Conservation (phyloP, 2,888 invertebrate species). For the Pammene fasciana region DNA sequence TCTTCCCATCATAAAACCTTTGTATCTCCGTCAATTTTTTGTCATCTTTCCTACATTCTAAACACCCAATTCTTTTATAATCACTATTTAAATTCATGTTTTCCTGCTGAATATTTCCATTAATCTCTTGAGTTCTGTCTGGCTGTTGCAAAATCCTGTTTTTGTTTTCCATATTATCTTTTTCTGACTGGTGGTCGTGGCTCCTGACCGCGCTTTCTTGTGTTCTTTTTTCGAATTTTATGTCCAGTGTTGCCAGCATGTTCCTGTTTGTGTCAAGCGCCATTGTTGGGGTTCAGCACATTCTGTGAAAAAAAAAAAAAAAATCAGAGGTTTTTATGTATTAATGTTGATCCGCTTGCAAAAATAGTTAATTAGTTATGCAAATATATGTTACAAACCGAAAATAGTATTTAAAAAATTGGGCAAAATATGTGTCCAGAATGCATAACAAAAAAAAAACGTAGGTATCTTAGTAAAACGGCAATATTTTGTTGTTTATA, state of each 20-base stretch:
- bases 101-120: not conserved
- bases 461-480: no score
- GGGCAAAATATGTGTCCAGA: no score
- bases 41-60: slow-evolving; percentile 43
- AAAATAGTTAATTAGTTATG: no score
- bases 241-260: slow-evolving; percentile 9
- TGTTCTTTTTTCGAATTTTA: slow-evolving; percentile 9
- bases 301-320: slow-evolving; percentile 30
- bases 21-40: slow-evolving; percentile 72
- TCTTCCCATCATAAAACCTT: slow-evolving; percentile 83
- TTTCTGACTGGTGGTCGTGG: not conserved
- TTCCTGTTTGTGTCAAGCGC: slow-evolving; percentile 25
- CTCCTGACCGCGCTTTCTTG: slow-evolving; percentile 16
- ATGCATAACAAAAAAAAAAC: no score
- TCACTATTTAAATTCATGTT: slow-evolving; percentile 13
- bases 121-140: slow-evolving; percentile 10
- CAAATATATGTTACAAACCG: no score
- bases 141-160: not conserved
- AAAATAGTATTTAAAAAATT: no score
- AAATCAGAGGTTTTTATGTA: no score
- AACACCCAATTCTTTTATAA: slow-evolving; percentile 9
- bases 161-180: not conserved
- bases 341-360: no score
- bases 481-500: no score
- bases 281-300: slow-evolving; percentile 31